Base-by-base conservation (phyloP, 2,888 invertebrate species). In the Trichopoda pennipes region DNA sequence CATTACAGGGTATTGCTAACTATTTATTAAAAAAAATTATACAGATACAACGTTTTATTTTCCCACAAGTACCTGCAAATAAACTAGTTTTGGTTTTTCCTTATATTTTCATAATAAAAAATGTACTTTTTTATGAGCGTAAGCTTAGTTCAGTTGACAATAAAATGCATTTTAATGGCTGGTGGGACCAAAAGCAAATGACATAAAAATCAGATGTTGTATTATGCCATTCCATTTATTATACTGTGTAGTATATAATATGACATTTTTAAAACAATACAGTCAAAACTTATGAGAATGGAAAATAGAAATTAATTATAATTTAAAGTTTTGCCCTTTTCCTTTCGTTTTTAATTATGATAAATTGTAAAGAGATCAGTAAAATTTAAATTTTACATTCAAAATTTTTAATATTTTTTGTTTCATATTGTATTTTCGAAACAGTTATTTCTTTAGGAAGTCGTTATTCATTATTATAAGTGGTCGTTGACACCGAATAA, bases 1-100 rank as follows among this genome's bases (percentile, higher is more conserved):
- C n/a, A 35, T 12, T 55, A 35, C 63, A 42, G 17, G 53, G 53
- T 55, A 17, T 55, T 66, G 47, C 56, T 17, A 14, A 61, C 38
- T 63, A 44, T 72, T 58, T 44, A 23, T 44, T 63, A 56, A 63
- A 81, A 73, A 77, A 56, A 51, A 66, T 69, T 51, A 3, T 16
- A 72, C 70, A 47, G 3, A 3, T 32, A n/a, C 47, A 58, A 21
- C 23, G 32, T n/a, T n/a, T n/a, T 47, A 58, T 81, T 74, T 81
- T 81, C 81, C 74, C 81, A 78, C 44, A 38, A 61, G 63, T 56
- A 63, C n/a, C 28, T 42, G 49, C 49, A 38, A 66, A 64, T 17
- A 81, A 78, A 74, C 77, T 68, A 63, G 72, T 81, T 81, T 81
- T 58, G 66, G 9, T 49, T 47, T 58, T 64, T 56, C 38, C 12